Base-by-base conservation (phyloP, 2,888 invertebrate genomes). In the Hemicrepidius hirtus region DNA sequence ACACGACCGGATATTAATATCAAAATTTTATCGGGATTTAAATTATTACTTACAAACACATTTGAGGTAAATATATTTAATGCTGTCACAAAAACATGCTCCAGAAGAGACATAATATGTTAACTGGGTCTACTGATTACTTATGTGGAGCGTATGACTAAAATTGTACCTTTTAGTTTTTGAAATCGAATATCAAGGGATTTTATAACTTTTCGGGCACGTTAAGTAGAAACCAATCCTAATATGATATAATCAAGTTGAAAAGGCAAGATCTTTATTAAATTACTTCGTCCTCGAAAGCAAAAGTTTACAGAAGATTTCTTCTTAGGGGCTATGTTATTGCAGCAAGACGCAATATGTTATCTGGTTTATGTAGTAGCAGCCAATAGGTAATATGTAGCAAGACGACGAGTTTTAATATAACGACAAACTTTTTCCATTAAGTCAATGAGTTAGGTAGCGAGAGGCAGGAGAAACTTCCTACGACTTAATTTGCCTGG, bases 371-470 rank as follows among this genome's bases (percentile, higher is more conserved):
- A 82, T 81, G 76, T 78, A 80, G 79, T 78, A 79, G 77, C 79
- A 76, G 73, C 72, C 78, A 78, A 81, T 81, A 81, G 80, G 79
- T 82, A 82, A 81, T 81, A 82, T 82, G 82, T 81, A 80, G 74
- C 74, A 59, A 37, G 40, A 65, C 5, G 77, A 73, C 80, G 82
- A 82, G 80, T 84, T 84, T 82, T 84, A 83, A 83, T 83, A 83
- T 83, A 84, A 83, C 80, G 81, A 80, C 80, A 79, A 84, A 84
- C 82, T 84, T 84, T 84, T 83, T 83, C 83, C 84, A 84, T 84
- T 84, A 84, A 84, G 79, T 76, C 79, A 79, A 82, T 82, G 82
- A 82, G 80, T 82, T 83, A 57, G 74, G 59, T 67, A 64, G 62
- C 60, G 64, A 69, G 46, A 71, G 60, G 46, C 66, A 24, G 59